Conservation (phyloP, 1,140 invertebrate genomes). For the Ruditapes philippinarum region DNA sequence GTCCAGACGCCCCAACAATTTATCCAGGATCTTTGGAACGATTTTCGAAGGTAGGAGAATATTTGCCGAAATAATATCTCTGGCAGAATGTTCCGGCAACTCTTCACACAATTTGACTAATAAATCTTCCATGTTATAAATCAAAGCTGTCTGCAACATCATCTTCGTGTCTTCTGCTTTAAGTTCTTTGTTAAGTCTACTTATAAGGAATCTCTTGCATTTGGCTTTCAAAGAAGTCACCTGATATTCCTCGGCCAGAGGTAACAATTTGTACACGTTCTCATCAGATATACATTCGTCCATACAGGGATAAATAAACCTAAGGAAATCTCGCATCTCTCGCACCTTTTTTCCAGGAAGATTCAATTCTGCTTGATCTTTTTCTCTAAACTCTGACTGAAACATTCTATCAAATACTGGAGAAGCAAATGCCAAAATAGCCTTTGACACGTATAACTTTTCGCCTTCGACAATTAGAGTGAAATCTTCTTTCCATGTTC, state of each 20-base stretch:
- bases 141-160: neutral
- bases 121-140: neutral
- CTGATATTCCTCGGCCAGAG: conserved; percentile 2
- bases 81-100: neutral
- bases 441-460: conserved; percentile 2
- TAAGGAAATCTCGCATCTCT: neutral
- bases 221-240: neutral
- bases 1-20: neutral
- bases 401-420: conserved; percentile 32
- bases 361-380: neutral
- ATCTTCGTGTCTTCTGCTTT: neutral
- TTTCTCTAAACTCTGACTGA: neutral
- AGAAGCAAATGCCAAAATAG: neutral
- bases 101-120: neutral
- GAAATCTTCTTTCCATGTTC: neutral
- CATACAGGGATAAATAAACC: neutral
- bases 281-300: neutral
- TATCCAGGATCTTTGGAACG: neutral
- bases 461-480: conserved; percentile 3
- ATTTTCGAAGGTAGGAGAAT: neutral
- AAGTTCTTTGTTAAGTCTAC: neutral
- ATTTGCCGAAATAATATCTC: neutral
- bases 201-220: neutral
- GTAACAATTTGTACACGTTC: neutral
- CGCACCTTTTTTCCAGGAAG: neutral